phyloP scores from a whole-genome alignment of 2,113 vertebrate genomes.

The Neoarius graeffei region DNA sequence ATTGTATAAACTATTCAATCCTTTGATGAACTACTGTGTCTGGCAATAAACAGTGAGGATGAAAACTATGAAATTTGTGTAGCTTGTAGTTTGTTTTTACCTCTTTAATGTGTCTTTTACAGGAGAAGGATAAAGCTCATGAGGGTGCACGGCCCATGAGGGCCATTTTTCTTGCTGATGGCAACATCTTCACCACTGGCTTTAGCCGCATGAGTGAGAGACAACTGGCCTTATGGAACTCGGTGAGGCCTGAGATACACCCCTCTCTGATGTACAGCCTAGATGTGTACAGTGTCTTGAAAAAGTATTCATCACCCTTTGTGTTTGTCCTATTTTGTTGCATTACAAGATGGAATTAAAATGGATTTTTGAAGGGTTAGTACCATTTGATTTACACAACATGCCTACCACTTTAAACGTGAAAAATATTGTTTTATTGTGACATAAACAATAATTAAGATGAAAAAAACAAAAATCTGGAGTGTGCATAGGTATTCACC shows the following conservation, averaged over 20 bases:
- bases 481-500: too few species aligned
- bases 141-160: conserved; percentile 95
- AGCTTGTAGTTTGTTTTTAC: conserved; percentile 33
- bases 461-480: too few species aligned
- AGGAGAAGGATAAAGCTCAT: conserved; percentile 97
- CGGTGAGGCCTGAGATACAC: conserved; percentile 68
- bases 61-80: background rate
- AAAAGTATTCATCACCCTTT: too few species aligned
- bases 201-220: conserved; percentile 98
- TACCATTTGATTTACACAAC: too few species aligned
- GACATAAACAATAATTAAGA: too few species aligned
- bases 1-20: background rate
- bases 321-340: too few species aligned
- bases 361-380: too few species aligned
- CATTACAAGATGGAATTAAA: too few species aligned
- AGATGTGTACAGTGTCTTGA: background rate
- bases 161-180: conserved; percentile 91
- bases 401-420: too few species aligned
- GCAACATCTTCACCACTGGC: conserved; percentile 95
- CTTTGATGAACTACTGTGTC: background rate
- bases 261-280: background rate
- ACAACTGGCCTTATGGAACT: conserved; percentile 94
- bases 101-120: conserved; percentile 49
- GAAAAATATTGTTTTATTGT: too few species aligned
- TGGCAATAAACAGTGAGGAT: background rate